These are phyloP conservation scores for Lasius fuliginosus DNA, from an alignment of 2,888 invertebrate species.

Conservation along the genomic window DNA sequence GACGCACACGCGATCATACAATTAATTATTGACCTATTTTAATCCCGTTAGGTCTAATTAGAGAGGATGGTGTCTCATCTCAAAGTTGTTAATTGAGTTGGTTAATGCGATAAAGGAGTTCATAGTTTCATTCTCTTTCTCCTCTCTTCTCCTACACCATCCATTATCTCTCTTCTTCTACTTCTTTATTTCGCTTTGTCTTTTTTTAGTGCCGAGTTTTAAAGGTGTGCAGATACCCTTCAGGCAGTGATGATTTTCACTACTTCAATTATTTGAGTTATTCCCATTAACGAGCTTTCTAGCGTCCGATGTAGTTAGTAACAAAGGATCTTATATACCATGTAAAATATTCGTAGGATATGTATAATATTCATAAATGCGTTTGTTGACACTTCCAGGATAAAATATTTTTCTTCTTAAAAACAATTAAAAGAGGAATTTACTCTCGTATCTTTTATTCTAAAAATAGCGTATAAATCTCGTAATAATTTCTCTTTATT, in stretches of 20 bases:
- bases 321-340: neutral
- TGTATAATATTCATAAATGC: neutral
- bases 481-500: neutral
- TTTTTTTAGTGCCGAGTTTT: constrained; percentile 28
- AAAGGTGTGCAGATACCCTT: constrained; percentile 59
- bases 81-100: constrained; percentile 82
- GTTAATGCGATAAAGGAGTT: constrained; percentile 81
- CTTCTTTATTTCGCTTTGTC: constrained; percentile 21
- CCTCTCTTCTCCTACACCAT: constrained; percentile 10
- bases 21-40: constrained; percentile 82
- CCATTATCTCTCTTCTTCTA: constrained; percentile 47
- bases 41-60: constrained; percentile 82
- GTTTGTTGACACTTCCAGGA: neutral
- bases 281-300: constrained; percentile 42
- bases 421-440: neutral
- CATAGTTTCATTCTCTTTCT: constrained; percentile 65
- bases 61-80: constrained; percentile 74
- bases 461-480: neutral
- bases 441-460: constrained; percentile 21
- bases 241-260: constrained; percentile 67
- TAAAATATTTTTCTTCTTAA: neutral
- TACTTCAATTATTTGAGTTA: constrained; percentile 63
- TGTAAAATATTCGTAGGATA: neutral
- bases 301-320: constrained; percentile 28
- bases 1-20: constrained; percentile 70